Base-by-base conservation (phyloP, 2,113 vertebrate species). In the Actenoides lindsayi region DNA sequence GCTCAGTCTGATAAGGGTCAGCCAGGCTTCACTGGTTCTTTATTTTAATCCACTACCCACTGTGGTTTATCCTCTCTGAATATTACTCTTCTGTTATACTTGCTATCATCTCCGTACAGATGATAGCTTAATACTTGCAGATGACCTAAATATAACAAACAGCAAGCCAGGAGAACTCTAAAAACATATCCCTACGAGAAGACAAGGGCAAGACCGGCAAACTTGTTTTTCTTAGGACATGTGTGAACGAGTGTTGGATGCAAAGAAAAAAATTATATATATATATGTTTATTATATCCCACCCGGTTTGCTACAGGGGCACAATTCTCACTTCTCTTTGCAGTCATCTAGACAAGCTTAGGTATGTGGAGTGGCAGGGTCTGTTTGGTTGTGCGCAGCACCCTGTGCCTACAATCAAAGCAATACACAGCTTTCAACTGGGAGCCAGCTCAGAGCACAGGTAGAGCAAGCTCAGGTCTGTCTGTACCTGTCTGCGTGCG, bases 381-480 rank as follows among this genome's bases (percentile, higher is more conserved):
- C 44, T 51, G 8, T 87, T 73, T 94, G 39, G 65, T 75, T 69
- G 48, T 74, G 87, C 39, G 31, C 23, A 35, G 76, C 8, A 0
- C 23, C 3, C 63, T 54, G 37, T 50, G 41, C 69, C 65, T 50
- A 6, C 21, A 33, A 24, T 48, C 69, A 63, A 57, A 67, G 68
- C 10, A 2, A 62, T 20, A 7, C 1, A 4, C 12, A 44, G 65
- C 83, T 95, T 91, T 87, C 65, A 89, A 60, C 39, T 7, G 8
- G 51, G 74, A 96, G 93, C 83, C 86, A 94, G 87, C 46, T 82
- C 6, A 9, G 90, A 93, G 31, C 56, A 3, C 37, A 71, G 53
- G 78, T 90, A 79, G 53, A 91, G 86, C 91, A 94, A 90, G 90
- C 84, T 95, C 25, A 54, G 85, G 41, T 94, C 93, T 97, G 95